A percentile compares a stretch with the other conserved stretches of the same genome.
Evolutionary conservation across 1,140 invertebrate species (phyloP).

Genomic region (Epicauta chinensis): DNA sequence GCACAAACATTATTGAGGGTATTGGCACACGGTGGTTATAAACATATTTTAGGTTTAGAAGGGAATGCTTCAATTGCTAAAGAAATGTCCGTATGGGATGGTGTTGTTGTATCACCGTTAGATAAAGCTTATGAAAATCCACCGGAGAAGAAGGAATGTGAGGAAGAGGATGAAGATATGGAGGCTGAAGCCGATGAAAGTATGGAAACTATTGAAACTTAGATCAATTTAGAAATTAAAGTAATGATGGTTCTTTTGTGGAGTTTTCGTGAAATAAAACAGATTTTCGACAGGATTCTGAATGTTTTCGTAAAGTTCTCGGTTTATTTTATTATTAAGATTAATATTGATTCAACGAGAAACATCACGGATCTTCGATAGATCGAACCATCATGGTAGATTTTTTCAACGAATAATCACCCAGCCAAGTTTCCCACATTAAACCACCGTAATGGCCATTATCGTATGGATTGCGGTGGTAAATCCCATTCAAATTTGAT

Average conservation of each 20-base stretch:
- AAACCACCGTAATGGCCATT: conserved; percentile 50
- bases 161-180: conserved; percentile 48
- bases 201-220: conserved; percentile 37
- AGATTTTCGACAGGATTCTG: too few relatives aligned
- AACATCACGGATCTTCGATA: too few relatives aligned
- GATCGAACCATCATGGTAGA: conserved; percentile 34
- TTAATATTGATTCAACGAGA: too few relatives aligned
- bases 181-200: conserved; percentile 47
- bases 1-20: conserved; percentile 82
- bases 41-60: conserved; percentile 77
- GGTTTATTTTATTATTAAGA: too few relatives aligned
- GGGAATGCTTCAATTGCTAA: conserved; percentile 66
- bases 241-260: too few relatives aligned
- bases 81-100: conserved; percentile 89
- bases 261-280: not conserved
- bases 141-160: conserved; percentile 47
- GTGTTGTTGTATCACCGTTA: conserved; percentile 86
- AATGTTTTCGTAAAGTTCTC: too few relatives aligned
- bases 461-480: conserved; percentile 45
- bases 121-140: conserved; percentile 80
- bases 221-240: not conserved
- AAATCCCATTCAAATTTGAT: conserved; percentile 54
- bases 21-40: conserved; percentile 85
- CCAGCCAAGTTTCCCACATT: conserved; percentile 56
- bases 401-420: conserved; percentile 37